Conservation (phyloP, 1,140 invertebrate genomes). For the Whitmania pigra region DNA sequence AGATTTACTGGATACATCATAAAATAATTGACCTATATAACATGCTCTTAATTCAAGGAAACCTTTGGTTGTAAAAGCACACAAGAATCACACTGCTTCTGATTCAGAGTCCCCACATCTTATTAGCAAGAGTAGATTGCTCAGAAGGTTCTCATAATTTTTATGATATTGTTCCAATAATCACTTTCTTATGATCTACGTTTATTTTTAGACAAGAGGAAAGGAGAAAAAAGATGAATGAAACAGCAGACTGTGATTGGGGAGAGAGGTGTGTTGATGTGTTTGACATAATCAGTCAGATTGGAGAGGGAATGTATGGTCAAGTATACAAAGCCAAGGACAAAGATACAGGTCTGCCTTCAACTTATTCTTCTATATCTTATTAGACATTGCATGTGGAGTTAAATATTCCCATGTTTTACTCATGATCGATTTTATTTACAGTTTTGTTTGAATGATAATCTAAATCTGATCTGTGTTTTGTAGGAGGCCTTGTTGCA, state of each 20-base stretch:
- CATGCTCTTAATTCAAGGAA: not conserved
- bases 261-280: constrained; percentile 72
- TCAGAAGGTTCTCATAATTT: not conserved
- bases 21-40: not conserved
- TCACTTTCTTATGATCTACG: not conserved
- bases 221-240: constrained; percentile 6
- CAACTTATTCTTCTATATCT: not conserved
- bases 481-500: constrained; percentile 67
- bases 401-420: not conserved
- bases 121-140: not conserved
- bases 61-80: not conserved
- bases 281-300: constrained; percentile 81
- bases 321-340: constrained; percentile 98
- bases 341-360: constrained; percentile 53
- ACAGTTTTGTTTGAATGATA: not conserved
- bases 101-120: not conserved
- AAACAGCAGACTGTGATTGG: constrained; percentile 32
- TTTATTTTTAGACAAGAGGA: constrained; percentile 7
- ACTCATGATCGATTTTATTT: not conserved
- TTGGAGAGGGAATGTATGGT: constrained; percentile 94
- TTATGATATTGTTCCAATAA: not conserved
- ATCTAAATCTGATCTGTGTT: constrained; percentile 25
- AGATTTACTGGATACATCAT: not conserved
- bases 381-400: not conserved
- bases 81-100: not conserved